These are phyloP conservation scores for Pteruthius melanotis DNA, from an alignment of 2,113 vertebrate species.

Conservation along the genomic window DNA sequence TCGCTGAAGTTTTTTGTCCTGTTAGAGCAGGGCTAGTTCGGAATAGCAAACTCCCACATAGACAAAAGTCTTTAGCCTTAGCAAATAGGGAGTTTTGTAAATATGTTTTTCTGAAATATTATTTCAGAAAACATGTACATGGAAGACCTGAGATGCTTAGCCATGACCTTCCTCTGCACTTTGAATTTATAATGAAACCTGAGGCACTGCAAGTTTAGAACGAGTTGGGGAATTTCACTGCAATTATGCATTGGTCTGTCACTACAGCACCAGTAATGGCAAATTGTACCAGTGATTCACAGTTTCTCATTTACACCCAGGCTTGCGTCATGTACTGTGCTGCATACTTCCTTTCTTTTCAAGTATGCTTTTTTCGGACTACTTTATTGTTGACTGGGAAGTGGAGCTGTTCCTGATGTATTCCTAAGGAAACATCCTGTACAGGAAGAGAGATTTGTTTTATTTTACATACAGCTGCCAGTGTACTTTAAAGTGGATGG, in stretches of 20 bases:
- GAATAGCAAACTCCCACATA: background rate
- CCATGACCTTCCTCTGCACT: background rate
- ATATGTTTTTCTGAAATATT: background rate
- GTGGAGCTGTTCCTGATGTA: background rate
- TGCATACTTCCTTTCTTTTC: conserved; percentile 48
- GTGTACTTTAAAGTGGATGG: background rate
- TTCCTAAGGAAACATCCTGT: conserved; percentile 42
- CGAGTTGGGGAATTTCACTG: background rate
- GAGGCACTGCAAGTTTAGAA: background rate
- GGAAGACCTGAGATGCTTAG: background rate
- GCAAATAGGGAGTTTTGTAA: background rate
- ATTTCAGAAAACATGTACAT: background rate
- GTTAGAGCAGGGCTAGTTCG: background rate
- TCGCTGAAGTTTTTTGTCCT: background rate
- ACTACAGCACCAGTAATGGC: background rate
- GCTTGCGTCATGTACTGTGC: background rate
- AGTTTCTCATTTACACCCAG: background rate
- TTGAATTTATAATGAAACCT: background rate
- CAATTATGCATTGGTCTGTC: background rate
- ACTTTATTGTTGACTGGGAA: conserved; percentile 20
- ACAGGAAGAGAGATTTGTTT: conserved; percentile 43
- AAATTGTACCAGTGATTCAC: background rate
- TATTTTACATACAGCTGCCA: conserved; percentile 7
- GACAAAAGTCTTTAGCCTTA: background rate
- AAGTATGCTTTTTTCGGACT: conserved; percentile 4